Percentiles rank a stretch among this genome's conserved stretches.
These are phyloP conservation scores for Nannospalax galili DNA, from an alignment of 2,113 vertebrate genomes.

Conservation along the genomic window DNA sequence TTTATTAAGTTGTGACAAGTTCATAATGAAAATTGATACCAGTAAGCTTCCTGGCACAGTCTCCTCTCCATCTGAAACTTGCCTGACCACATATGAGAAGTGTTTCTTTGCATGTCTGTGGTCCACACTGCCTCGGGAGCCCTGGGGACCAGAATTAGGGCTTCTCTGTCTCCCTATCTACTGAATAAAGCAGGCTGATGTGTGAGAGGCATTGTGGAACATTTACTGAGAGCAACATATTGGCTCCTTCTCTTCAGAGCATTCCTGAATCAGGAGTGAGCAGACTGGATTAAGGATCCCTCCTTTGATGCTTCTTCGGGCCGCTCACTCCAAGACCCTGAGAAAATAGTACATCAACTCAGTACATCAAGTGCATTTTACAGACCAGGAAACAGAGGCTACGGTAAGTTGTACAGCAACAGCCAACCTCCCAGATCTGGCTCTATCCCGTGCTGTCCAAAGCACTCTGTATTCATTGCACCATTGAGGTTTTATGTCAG, in stretches of 20 bases:
- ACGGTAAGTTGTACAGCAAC: fast-evolving
- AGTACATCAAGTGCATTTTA: too few species aligned
- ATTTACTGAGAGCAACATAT: neutral
- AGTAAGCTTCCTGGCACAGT: neutral
- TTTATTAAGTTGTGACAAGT: slow-evolving; percentile 4
- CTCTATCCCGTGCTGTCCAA: neutral
- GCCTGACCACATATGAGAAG: neutral
- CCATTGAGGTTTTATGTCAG: neutral
- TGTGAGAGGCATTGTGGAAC: neutral
- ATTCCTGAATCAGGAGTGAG: neutral
- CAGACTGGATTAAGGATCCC: neutral
- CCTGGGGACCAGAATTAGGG: neutral
- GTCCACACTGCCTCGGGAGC: neutral
- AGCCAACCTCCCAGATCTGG: fast-evolving
- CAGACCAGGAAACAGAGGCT: neutral
- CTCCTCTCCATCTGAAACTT: neutral
- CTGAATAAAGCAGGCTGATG: neutral
- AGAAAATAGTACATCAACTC: neutral
- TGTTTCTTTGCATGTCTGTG: neutral
- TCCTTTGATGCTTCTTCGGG: too few species aligned
- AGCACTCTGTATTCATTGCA: fast-evolving
- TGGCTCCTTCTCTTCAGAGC: neutral
- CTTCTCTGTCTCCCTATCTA: neutral
- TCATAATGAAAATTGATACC: neutral
- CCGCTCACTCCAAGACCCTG: neutral